These are phyloP conservation scores for Acanthochromis polyacanthus DNA, from an alignment of 2,113 vertebrate species.

Conservation along the genomic window DNA sequence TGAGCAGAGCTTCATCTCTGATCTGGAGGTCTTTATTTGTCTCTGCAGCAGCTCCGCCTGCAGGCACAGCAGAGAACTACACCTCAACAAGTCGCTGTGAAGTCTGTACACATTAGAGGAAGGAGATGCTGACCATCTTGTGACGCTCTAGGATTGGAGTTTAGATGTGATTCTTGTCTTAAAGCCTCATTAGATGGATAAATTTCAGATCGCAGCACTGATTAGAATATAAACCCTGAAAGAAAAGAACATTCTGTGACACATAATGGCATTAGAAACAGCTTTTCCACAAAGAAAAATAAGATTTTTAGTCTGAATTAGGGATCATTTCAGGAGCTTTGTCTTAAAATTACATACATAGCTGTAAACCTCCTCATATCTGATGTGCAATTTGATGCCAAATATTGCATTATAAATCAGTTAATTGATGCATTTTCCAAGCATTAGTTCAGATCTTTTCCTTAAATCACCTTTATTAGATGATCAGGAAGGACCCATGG, in stretches of 20 bases:
- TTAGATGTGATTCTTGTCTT: neutral
- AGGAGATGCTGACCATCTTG: fast-evolving
- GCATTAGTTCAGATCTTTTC: too few species aligned
- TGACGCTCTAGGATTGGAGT: neutral
- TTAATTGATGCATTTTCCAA: neutral
- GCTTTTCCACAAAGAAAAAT: too few species aligned
- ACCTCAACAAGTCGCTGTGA: neutral
- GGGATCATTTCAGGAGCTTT: neutral
- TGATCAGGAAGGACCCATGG: neutral
- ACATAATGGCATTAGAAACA: too few species aligned
- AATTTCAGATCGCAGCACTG: neutral
- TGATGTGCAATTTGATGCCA: neutral
- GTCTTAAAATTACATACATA: neutral
- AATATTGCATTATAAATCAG: neutral
- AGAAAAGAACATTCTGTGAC: too few species aligned
- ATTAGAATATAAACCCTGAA: neutral
- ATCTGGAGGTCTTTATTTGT: neutral
- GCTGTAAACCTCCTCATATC: too few species aligned
- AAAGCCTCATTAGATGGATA: neutral
- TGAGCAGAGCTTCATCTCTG: slow-evolving; percentile 18
- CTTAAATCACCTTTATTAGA: too few species aligned
- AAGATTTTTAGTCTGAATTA: too few species aligned
- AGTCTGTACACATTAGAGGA: neutral
- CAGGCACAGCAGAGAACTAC: slow-evolving; percentile 26
- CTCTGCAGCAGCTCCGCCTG: slow-evolving; percentile 36